Evolutionary conservation across 2,888 invertebrate genomes (phyloP), one percentile per base, ranked within the genome.

Genomic region (Oligia latruncula): DNA sequence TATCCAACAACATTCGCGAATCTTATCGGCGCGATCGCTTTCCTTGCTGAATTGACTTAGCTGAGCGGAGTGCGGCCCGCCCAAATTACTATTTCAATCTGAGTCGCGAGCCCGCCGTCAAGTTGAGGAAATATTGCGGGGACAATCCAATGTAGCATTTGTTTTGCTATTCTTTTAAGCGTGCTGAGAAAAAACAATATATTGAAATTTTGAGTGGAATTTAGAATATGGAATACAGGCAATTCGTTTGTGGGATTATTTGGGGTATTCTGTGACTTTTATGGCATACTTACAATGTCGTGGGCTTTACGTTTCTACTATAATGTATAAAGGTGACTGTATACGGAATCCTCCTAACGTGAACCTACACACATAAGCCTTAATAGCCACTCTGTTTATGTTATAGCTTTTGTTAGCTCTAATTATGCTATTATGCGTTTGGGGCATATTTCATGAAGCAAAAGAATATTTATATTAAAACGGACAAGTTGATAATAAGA

Each of bases 31-130:
- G 62, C 80, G 80, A 82, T 87, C 77, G 82, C 73, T 80, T 82
- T 84, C 80, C 71, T 80, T 81, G 83, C 78, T 87, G 93, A 91
- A 93, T 94, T 93, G 92, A 92, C 93, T 95, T 93, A 94, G 92
- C 92, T 85, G 91, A 90, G 92, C 91, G 90, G 88, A 93, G 92
- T 93, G 92, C 93, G 90, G 87, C 91, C 92, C 93, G 92, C 93
- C 94, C 93, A 94, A 95, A 95, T 95, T 95, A 95, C 94, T 94
- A 95, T 95, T 95, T 93, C 95, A 94, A 94, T 94, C 92, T 92
- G 72, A 81, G 75, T 75, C 71, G 80, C 83, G 78, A 35, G 80
- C 77, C 76, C 73, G 75, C 80, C 77, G 78, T 78, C 74, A 81
- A 66, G 40, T 46, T 73, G 73, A 75, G 65, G 62, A 85, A 87